Evolutionary conservation across 2,888 invertebrate species (phyloP).

Genomic region (Prosopocoilus inquinatus): DNA sequence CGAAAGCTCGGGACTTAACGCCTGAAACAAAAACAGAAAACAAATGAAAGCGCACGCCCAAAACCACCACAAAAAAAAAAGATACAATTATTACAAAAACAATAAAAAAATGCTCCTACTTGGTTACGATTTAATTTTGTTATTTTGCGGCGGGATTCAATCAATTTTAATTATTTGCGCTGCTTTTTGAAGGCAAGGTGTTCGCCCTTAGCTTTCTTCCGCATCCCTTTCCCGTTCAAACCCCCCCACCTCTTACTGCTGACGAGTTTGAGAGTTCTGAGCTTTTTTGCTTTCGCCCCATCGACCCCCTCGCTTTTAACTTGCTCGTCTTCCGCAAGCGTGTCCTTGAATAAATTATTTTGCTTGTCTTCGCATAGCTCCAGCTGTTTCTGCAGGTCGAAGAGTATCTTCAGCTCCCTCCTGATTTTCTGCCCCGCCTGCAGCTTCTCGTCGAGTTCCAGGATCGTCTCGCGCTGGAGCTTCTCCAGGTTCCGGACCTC

Average conservation of each 20-base stretch:
- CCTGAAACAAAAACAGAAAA: constrained; percentile 13
- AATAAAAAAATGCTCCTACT: constrained; percentile 5
- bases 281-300: too few species aligned
- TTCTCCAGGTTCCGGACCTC: constrained; percentile 46
- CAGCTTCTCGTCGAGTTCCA: constrained; percentile 42
- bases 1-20: constrained; percentile 7
- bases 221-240: too few species aligned
- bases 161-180: too few species aligned
- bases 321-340: too few species aligned
- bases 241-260: too few species aligned
- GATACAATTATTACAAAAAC: background rate
- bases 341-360: background rate
- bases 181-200: too few species aligned
- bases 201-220: too few species aligned
- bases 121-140: too few species aligned
- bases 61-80: constrained; percentile 1
- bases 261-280: too few species aligned
- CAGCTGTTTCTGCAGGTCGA: constrained; percentile 41
- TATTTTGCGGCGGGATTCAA: too few species aligned
- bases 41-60: background rate
- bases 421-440: constrained; percentile 35
- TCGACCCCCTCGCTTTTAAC: too few species aligned
- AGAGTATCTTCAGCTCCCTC: constrained; percentile 50
- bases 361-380: constrained; percentile 31
- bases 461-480: constrained; percentile 46